Evolutionary conservation across 2,113 vertebrate genomes (phyloP).

Genomic region (Uria aalge): DNA sequence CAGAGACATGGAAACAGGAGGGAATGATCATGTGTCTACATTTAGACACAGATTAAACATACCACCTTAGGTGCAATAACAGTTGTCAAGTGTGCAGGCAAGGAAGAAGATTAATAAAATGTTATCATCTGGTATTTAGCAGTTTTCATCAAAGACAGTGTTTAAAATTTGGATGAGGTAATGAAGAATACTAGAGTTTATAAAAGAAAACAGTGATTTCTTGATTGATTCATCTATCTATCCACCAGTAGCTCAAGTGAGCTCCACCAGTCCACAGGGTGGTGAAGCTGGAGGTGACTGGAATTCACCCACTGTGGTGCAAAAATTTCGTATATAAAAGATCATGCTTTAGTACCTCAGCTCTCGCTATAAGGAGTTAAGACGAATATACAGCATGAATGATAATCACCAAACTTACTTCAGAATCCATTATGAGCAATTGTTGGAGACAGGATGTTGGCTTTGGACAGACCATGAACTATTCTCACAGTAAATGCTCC

Average conservation of each 20-base stretch:
- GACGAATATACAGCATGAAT: neutral
- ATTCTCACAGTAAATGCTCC: neutral
- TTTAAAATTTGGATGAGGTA: neutral
- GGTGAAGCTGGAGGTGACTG: neutral
- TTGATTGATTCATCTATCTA: neutral
- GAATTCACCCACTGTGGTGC: neutral
- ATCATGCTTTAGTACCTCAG: neutral
- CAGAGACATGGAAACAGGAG: neutral
- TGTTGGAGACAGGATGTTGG: neutral
- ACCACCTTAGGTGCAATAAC: neutral
- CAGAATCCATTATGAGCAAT: neutral
- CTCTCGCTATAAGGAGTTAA: neutral
- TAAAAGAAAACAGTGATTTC: neutral
- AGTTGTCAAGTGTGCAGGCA: neutral
- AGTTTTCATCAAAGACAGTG: neutral
- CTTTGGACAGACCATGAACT: neutral
- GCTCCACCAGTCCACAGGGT: neutral
- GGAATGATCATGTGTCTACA: rapidly evolving
- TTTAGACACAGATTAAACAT: neutral
- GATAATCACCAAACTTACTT: neutral
- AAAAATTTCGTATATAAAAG: neutral
- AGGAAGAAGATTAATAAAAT: neutral
- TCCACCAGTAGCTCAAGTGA: neutral
- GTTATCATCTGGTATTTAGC: neutral
- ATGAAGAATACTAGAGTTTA: neutral